A percentile compares a stretch with the other conserved stretches of the same genome.
phyloP scores from a whole-genome alignment of 2,797 vertebrate genomes.

The Gymnothorax javanicus region DNA sequence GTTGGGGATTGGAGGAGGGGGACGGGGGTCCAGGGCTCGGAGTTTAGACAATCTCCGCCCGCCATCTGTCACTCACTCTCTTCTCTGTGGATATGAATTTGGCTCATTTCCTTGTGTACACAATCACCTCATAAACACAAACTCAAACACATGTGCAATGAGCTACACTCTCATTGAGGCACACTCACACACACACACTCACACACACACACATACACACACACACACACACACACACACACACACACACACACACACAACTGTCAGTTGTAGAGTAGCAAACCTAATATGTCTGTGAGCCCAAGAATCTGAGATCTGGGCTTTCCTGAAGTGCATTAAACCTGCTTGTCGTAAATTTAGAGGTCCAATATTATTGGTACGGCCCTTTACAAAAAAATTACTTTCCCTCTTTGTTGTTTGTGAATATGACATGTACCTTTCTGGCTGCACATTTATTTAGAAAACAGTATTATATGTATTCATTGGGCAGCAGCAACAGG shows the following conservation, averaged over 20 bases:
- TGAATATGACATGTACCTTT: background rate
- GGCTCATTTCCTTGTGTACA: constrained; percentile 88
- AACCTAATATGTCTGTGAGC: background rate
- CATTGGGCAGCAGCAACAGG: background rate
- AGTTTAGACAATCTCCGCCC: constrained; percentile 91
- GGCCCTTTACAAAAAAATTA: background rate
- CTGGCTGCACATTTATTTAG: background rate
- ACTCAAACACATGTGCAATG: constrained; percentile 70
- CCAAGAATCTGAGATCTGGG: background rate
- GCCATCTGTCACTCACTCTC: constrained; percentile 86
- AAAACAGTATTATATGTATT: background rate
- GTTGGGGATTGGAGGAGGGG: constrained; percentile 55
- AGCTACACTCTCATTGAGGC: constrained; percentile 70
- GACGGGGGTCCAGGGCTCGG: constrained; percentile 48
- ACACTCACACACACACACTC: background rate
- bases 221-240: constrained; percentile 63
- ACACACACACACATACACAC: constrained; percentile 41
- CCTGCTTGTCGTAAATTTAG: background rate
- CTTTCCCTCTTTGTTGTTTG: background rate
- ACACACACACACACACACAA: constrained; percentile 40
- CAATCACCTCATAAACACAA: constrained; percentile 43
- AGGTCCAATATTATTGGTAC: background rate
- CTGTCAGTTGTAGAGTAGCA: background rate
- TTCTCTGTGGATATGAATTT: constrained; percentile 77
- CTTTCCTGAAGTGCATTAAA: background rate